Conservation (phyloP, 2,797 vertebrate species). For the Erpetoichthys calabaricus region DNA sequence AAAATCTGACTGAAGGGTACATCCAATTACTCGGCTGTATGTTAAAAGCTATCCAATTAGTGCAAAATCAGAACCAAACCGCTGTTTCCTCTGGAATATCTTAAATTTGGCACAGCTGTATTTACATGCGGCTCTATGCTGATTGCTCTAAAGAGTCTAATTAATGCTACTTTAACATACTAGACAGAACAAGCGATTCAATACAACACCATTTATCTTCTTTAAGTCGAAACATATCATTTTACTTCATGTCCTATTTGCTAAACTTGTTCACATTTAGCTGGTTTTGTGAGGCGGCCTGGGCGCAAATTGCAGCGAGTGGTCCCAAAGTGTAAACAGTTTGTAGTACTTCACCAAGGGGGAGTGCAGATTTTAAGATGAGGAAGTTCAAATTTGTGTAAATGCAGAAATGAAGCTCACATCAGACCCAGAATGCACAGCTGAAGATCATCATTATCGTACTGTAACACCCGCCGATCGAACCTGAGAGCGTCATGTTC, state of each 20-base stretch:
- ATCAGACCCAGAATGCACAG: no score
- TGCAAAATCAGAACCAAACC: constrained; percentile 65
- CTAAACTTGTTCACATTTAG: no score
- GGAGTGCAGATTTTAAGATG: no score
- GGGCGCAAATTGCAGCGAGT: no score
- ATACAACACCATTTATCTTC: constrained; percentile 26
- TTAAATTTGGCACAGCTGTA: constrained; percentile 54
- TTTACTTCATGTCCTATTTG: constrained; percentile 21
- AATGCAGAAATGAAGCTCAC: no score
- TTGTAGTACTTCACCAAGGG: no score
- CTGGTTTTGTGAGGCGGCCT: no score
- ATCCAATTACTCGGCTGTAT: constrained; percentile 60
- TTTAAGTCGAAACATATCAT: constrained; percentile 19
- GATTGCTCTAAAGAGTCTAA: constrained; percentile 56
- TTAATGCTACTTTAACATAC: constrained; percentile 52
- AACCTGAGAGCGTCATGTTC: no score
- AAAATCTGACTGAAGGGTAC: constrained; percentile 54
- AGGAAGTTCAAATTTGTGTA: no score
- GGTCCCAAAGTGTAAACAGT: no score
- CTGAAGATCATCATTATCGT: no score
- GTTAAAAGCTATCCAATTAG: constrained; percentile 64
- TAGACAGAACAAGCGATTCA: constrained; percentile 50
- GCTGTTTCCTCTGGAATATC: constrained; percentile 48
- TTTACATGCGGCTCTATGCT: constrained; percentile 55
- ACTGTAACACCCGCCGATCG: no score